Evolutionary conservation across 2,888 invertebrate genomes (phyloP).

Genomic region (Sympetrum striolatum): DNA sequence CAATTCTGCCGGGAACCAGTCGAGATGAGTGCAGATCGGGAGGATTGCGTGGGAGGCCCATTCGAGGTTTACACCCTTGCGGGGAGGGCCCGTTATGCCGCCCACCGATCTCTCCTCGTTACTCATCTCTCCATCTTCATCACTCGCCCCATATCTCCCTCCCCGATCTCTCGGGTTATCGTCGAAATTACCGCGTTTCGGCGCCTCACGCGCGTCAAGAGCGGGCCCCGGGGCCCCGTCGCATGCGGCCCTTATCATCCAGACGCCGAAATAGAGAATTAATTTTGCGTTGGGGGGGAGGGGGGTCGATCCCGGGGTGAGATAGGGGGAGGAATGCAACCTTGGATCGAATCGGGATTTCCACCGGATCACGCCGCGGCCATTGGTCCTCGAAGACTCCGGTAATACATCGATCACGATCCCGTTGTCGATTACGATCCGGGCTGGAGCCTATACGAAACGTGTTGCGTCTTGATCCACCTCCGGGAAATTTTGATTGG

Average conservation of each 20-base stretch:
- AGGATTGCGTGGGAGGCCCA: not conserved
- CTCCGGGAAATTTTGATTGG: conserved; percentile 19
- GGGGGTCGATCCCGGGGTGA: not conserved
- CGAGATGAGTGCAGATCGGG: not conserved
- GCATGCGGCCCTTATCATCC: not conserved
- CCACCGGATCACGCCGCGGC: not conserved
- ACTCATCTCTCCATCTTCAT: not conserved
- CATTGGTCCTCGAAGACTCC: not conserved
- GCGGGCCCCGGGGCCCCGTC: not conserved
- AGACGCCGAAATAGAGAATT: conserved; percentile 23
- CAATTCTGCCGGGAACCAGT: not conserved
- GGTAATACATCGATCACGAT: conserved; percentile 30
- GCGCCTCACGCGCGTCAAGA: not conserved
- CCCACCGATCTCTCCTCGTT: not conserved
- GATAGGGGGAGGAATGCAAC: not conserved
- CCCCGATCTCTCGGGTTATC: not conserved
- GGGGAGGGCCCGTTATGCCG: not conserved
- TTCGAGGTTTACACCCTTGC: not conserved
- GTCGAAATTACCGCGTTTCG: not conserved
- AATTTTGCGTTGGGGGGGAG: not conserved
- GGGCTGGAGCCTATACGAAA: conserved; percentile 32
- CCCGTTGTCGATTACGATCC: conserved; percentile 25
- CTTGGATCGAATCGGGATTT: conserved; percentile 16
- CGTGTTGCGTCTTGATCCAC: conserved; percentile 23
- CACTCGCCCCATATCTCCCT: not conserved